Evolutionary conservation across 1,140 invertebrate genomes (phyloP).

Genomic region (Homarus americanus): DNA sequence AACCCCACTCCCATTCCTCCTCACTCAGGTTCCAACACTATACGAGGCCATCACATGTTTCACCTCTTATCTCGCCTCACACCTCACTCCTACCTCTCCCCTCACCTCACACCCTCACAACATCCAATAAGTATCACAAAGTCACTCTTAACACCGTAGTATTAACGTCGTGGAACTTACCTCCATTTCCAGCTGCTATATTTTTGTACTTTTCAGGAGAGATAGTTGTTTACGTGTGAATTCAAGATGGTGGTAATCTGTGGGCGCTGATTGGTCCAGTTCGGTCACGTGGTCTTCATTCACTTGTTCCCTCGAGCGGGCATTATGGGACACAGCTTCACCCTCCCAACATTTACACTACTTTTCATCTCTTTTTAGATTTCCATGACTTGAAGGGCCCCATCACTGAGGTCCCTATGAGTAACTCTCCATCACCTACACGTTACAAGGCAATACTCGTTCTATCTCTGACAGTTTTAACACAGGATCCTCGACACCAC

Average conservation of each 20-base stretch:
- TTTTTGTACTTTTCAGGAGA: conserved; percentile 70
- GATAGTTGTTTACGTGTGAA: conserved; percentile 45
- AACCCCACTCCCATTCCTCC: conserved; percentile 46
- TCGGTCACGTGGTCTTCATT: conserved; percentile 66
- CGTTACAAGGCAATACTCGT: neutral
- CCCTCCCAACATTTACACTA: conserved; percentile 19
- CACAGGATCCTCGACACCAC: conserved; percentile 27
- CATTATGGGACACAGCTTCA: conserved; percentile 50
- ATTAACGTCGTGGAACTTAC: conserved; percentile 4
- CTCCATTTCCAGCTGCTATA: conserved; percentile 70
- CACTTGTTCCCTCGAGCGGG: conserved; percentile 60
- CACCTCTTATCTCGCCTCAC: neutral
- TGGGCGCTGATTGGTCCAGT: conserved; percentile 53
- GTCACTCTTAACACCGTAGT: neutral
- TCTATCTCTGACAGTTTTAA: neutral
- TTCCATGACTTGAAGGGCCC: conserved; percentile 39
- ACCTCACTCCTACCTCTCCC: neutral
- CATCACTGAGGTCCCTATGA: conserved; percentile 61
- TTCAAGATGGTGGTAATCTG: conserved; percentile 2
- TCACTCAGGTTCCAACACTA: conserved; percentile 54
- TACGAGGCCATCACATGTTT: conserved; percentile 19
- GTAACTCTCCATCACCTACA: neutral
- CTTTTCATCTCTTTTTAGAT: conserved; percentile 65
- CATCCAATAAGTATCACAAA: neutral
- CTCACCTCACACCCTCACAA: neutral